Conservation (phyloP, 1,140 invertebrate genomes). For the Lerema accius region DNA sequence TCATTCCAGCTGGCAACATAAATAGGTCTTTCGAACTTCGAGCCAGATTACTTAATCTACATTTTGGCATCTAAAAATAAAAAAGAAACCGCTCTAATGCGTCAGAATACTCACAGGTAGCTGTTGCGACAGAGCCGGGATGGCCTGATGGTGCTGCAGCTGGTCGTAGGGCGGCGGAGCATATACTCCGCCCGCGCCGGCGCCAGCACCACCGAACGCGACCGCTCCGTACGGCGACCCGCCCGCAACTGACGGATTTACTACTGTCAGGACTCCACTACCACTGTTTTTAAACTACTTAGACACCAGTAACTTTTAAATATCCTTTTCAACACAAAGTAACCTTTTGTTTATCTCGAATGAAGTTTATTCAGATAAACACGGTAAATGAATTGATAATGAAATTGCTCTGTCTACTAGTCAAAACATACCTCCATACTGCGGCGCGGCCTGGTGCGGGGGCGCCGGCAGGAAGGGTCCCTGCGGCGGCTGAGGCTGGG, state of each 20-base stretch:
- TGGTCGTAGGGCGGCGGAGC: slow-evolving; percentile 86
- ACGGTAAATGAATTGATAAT: no score
- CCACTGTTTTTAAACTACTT: no score
- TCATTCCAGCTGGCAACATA: no score
- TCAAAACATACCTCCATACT: slow-evolving; percentile 73
- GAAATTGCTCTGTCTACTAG: no score
- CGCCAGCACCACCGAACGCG: slow-evolving; percentile 83
- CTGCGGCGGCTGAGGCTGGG: slow-evolving; percentile 79
- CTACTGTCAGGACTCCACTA: background rate
- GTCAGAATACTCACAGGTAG: slow-evolving; percentile 67
- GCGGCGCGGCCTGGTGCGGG: slow-evolving; percentile 75
- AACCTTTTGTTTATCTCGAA: no score
- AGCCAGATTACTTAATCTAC: no score
- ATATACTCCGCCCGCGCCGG: slow-evolving; percentile 83
- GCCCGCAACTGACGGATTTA: slow-evolving; percentile 80
- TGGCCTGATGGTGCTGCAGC: slow-evolving; percentile 84
- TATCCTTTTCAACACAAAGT: no score
- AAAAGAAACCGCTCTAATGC: no score
- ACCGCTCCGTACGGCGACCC: slow-evolving; percentile 85
- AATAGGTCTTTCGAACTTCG: no score
- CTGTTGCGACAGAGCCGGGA: slow-evolving; percentile 82
- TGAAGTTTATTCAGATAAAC: no score
- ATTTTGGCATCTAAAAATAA: no score
- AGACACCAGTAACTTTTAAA: no score
- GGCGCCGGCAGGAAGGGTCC: slow-evolving; percentile 79